phyloP scores from a whole-genome alignment of 2,888 invertebrate species.

The Cryptocephalus moraei region DNA sequence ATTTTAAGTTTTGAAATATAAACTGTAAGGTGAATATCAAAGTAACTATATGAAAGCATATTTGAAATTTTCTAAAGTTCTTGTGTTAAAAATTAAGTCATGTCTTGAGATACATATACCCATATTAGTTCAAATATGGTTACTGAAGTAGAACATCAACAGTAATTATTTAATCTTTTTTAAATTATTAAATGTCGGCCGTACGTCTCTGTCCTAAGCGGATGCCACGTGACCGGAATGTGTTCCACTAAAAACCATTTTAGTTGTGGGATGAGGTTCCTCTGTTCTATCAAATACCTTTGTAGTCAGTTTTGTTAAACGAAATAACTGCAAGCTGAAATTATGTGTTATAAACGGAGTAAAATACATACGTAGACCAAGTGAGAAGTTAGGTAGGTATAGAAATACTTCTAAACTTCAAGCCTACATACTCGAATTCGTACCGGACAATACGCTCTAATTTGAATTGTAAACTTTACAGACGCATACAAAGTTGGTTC shows the following conservation, averaged over 20 bases:
- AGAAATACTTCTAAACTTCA: too few species aligned
- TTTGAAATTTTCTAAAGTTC: too few species aligned
- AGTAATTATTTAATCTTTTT: too few species aligned
- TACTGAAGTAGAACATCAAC: too few species aligned
- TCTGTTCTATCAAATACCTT: constrained; percentile 16
- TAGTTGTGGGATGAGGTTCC: constrained; percentile 14
- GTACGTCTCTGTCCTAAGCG: constrained; percentile 22
- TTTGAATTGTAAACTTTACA: too few species aligned
- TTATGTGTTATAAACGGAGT: constrained; percentile 10
- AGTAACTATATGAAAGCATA: too few species aligned
- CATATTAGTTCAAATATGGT: too few species aligned
- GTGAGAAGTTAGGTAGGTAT: too few species aligned
- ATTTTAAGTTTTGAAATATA: too few species aligned
- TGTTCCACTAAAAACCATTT: constrained; percentile 14
- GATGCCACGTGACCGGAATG: constrained; percentile 33
- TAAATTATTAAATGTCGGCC: background rate
- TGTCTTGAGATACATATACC: too few species aligned
- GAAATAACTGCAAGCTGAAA: constrained; percentile 16
- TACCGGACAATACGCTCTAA: background rate
- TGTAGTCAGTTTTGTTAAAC: constrained; percentile 12
- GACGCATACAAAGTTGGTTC: background rate
- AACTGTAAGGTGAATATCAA: too few species aligned
- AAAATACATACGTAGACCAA: background rate
- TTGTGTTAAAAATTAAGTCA: too few species aligned
- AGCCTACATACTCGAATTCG: background rate